Base-by-base conservation (phyloP, 2,113 vertebrate species). In the Dromaius novaehollandiae region DNA sequence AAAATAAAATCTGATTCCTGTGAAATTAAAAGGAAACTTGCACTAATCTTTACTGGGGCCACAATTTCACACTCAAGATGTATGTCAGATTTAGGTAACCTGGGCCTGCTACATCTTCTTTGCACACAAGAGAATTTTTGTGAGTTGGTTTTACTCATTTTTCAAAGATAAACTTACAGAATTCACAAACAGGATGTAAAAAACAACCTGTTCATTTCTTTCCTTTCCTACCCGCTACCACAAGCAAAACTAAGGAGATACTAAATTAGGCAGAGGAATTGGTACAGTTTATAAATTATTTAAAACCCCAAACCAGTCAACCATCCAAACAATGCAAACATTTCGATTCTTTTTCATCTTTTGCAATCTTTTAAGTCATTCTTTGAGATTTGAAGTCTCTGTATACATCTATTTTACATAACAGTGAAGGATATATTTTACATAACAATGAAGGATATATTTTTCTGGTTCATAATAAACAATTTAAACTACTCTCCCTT, bases 371-470 rank as follows among this genome's bases (percentile, higher is more conserved):
- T 34, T 60, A 60, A 60, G 18, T 34, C 32, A 34, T 78, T 81
- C 7, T 56, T 0, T 73, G 60, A 70, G 7, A 40, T 81, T 77
- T 81, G 8, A 80, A 2, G 8, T 73, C 64, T 90, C 30, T 71
- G 4, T 68, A 36, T 18, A 8, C 4, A 38, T 56, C 8, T 75
- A 34, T 79, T 84, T 73, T 82, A 48, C 4, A 6, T 38, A 50
- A 64, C 3, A 80, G 3, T 4, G 2, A 4, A 64, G 9, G 14
- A 63, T 44, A 28, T 19, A 0, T 61, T 73, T 56, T 32, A 48
- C 4, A 6, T 38, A 50, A 64, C 3, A 80, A 3, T 4, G 2
- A 4, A 64, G 9, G 14, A 63, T 44, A 28, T 19, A 0, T 61
- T 73, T 56, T 32, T 32, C 8, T 34, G 3, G 0, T 58, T 90